phyloP scores from a whole-genome alignment of 2,888 invertebrate species.

The Dichetophora obliterata region DNA sequence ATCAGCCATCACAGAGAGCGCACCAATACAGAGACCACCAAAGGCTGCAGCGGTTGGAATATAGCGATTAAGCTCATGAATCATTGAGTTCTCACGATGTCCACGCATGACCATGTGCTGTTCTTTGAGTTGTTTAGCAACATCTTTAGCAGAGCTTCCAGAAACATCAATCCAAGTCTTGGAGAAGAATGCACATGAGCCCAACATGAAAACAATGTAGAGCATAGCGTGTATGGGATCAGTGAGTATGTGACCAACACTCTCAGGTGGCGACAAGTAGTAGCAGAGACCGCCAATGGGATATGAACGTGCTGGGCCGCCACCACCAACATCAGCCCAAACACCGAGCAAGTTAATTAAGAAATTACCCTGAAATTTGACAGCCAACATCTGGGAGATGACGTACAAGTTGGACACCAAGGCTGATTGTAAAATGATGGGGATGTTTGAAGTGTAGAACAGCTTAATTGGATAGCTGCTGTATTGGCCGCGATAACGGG shows the following conservation, averaged over 20 bases:
- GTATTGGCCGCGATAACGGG: conserved; percentile 98
- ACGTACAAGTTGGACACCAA: conserved; percentile 99
- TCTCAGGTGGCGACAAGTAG: conserved; percentile 98
- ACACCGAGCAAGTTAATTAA: conserved; percentile 96
- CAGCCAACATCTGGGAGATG: conserved; percentile 99
- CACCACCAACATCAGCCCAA: conserved; percentile 99
- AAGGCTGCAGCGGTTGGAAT: conserved; percentile 99
- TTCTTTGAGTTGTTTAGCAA: conserved; percentile 98
- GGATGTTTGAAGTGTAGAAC: conserved; percentile 99
- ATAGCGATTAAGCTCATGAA: conserved; percentile 98
- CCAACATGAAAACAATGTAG: conserved; percentile 99
- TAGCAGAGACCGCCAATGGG: conserved; percentile 99
- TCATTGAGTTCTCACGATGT: conserved; percentile 99
- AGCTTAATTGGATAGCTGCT: conserved; percentile 99
- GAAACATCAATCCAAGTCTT: conserved; percentile 99
- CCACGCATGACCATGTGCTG: conserved; percentile 99
- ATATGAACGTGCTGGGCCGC: conserved; percentile 96
- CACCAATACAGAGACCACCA: conserved; percentile 99
- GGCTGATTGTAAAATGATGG: conserved; percentile 98
- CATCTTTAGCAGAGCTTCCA: conserved; percentile 99
- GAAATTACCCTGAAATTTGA: conserved; percentile 98
- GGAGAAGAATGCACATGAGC: conserved; percentile 99
- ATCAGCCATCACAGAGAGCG: conserved; percentile 97
- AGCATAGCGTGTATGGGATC: conserved; percentile 97
- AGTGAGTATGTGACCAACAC: conserved; percentile 92